Evolutionary conservation across 2,797 vertebrate genomes (phyloP).

Genomic region (Spinus olivaceus): DNA sequence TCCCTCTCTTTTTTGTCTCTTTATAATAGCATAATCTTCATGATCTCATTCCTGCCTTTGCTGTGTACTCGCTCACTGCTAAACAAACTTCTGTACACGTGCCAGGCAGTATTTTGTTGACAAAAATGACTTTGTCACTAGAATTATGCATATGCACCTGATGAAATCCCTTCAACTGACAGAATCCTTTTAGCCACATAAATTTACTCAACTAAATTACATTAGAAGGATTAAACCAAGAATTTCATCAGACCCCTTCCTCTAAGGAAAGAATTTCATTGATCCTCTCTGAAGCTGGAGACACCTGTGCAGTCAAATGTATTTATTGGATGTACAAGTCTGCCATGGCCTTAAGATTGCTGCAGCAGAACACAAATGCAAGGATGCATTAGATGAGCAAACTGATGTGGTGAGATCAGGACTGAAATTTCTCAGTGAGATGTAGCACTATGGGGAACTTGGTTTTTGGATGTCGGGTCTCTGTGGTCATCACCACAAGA

Average conservation of each 20-base stretch:
- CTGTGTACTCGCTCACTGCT: neutral
- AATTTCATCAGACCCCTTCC: conserved; percentile 29
- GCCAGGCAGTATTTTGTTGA: conserved; percentile 37
- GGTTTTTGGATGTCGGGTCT: fast-evolving
- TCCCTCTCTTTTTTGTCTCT: neutral
- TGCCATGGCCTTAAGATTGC: neutral
- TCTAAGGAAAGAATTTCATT: conserved; percentile 44
- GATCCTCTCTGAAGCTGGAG: conserved; percentile 26
- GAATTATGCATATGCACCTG: neutral
- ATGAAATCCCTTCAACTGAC: conserved; percentile 54
- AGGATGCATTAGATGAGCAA: neutral
- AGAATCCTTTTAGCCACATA: conserved; percentile 50
- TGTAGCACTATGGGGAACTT: fast-evolving
- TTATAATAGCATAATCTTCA: neutral
- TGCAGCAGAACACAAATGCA: neutral
- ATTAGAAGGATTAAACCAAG: conserved; percentile 44
- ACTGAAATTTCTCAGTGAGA: neutral
- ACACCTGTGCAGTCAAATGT: neutral
- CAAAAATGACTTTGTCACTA: conserved; percentile 45
- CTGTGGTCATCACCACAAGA: neutral
- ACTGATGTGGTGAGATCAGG: fast-evolving
- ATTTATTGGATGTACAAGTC: conserved; percentile 27
- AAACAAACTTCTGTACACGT: neutral
- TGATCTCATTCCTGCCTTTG: neutral
- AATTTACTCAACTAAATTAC: conserved; percentile 30